Percentiles rank a stretch among this genome's conserved stretches.
phyloP scores from a whole-genome alignment of 2,888 invertebrate species.

The Eilema sororculum region DNA sequence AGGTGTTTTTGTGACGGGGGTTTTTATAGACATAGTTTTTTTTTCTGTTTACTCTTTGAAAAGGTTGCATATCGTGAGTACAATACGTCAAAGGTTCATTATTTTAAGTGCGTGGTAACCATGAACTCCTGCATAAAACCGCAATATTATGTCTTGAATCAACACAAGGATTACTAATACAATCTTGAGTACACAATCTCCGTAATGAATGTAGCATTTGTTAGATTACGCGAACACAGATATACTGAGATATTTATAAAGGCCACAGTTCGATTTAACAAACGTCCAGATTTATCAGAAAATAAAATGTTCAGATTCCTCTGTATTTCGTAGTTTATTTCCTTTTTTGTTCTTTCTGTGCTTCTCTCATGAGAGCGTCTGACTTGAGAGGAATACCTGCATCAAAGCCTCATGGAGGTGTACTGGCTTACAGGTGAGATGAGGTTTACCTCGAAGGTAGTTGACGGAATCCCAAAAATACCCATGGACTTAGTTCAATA shows the following conservation, averaged over 20 bases:
- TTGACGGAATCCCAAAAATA: too few species aligned
- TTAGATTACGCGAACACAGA: constrained; percentile 26
- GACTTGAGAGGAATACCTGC: too few species aligned
- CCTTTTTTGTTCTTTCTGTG: not conserved
- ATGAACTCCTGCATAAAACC: constrained; percentile 11
- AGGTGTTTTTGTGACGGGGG: too few species aligned
- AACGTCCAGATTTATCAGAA: not conserved
- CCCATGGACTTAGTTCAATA: too few species aligned
- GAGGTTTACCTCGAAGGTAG: too few species aligned
- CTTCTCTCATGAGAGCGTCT: not conserved
- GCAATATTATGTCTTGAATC: constrained; percentile 15
- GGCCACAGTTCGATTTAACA: constrained; percentile 12
- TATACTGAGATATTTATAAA: constrained; percentile 20
- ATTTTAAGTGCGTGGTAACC: not conserved
- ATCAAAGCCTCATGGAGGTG: too few species aligned
- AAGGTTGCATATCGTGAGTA: not conserved
- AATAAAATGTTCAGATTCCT: not conserved
- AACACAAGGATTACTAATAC: constrained; percentile 28
- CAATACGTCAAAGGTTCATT: not conserved
- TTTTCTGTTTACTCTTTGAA: not conserved
- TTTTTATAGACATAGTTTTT: not conserved
- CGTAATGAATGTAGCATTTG: constrained; percentile 34
- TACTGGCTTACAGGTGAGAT: too few species aligned
- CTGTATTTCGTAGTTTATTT: too few species aligned
- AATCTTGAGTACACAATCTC: constrained; percentile 26